These are phyloP conservation scores for Botia kubotai DNA, from an alignment of 2,797 vertebrate species.

Conservation along the genomic window DNA sequence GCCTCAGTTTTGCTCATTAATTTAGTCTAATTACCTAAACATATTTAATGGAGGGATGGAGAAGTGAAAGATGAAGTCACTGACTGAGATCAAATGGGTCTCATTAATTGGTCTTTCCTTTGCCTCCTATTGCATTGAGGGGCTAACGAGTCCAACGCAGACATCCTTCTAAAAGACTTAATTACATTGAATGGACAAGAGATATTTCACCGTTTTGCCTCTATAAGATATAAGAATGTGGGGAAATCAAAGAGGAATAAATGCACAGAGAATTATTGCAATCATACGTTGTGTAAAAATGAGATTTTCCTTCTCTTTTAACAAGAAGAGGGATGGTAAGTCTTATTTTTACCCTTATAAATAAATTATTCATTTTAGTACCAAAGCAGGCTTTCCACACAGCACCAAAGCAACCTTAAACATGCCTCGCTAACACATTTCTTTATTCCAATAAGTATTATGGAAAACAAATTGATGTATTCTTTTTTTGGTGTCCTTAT, in stretches of 20 bases:
- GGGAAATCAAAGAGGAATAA: neutral
- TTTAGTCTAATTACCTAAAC: conserved; percentile 60
- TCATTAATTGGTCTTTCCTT: conserved; percentile 55
- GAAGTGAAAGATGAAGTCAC: conserved; percentile 54
- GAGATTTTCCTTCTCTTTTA: neutral
- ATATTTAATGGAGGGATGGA: conserved; percentile 49
- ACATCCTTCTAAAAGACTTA: conserved; percentile 55
- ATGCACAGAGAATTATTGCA: neutral
- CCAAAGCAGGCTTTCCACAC: neutral
- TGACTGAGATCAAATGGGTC: conserved; percentile 51
- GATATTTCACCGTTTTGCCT: neutral
- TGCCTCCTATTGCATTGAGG: conserved; percentile 27
- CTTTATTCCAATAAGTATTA: neutral
- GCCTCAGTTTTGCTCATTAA: conserved; percentile 53
- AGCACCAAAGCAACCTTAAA: neutral
- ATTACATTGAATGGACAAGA: conserved; percentile 3
- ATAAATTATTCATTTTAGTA: neutral
- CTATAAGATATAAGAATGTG: neutral
- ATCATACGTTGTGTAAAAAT: neutral
- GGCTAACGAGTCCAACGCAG: conserved; percentile 43
- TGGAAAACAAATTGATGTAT: neutral
- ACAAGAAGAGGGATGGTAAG: neutral
- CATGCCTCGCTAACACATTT: neutral
- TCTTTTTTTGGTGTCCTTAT: neutral
- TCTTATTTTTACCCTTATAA: conserved; percentile 6